Conservation (phyloP, 2,797 vertebrate species). For the Xenops minutus region DNA sequence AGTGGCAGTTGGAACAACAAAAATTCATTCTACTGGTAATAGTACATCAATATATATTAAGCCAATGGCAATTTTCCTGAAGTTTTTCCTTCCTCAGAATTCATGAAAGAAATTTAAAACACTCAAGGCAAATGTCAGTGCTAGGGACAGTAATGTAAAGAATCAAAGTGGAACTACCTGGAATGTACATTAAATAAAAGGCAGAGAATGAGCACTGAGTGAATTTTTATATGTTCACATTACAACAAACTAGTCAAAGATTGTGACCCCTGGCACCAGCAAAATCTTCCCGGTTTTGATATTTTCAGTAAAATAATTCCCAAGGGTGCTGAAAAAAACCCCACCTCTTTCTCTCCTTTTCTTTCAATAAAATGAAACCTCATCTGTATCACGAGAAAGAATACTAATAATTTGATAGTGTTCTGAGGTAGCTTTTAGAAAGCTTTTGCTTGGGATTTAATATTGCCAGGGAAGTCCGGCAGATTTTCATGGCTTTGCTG, state of each 20-base stretch:
- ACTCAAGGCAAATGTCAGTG: constrained; percentile 61
- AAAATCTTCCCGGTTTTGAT: constrained; percentile 71
- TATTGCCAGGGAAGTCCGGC: constrained; percentile 58
- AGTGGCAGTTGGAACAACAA: not conserved
- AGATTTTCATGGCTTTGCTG: constrained; percentile 62
- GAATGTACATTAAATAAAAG: constrained; percentile 79
- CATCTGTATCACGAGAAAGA: constrained; percentile 71
- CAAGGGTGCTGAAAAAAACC: constrained; percentile 52
- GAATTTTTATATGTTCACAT: constrained; percentile 77
- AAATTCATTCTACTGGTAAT: not conserved
- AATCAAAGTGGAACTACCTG: constrained; percentile 66
- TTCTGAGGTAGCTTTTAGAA: constrained; percentile 71
- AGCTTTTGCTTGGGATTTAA: constrained; percentile 67
- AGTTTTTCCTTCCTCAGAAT: constrained; percentile 22
- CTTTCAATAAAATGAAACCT: constrained; percentile 76
- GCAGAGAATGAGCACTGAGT: constrained; percentile 72
- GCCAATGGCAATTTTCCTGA: constrained; percentile 32
- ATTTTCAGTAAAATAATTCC: constrained; percentile 78
- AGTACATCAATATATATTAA: constrained; percentile 19
- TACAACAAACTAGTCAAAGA: constrained; percentile 77
- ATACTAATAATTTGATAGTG: constrained; percentile 76
- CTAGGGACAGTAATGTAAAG: constrained; percentile 64
- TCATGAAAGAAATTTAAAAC: constrained; percentile 63
- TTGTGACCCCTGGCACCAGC: constrained; percentile 74
- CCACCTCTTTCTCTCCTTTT: constrained; percentile 12